Evolutionary conservation across 2,888 invertebrate genomes (phyloP), one percentile per base, ranked within the genome.

Genomic region (Boloria selene): DNA sequence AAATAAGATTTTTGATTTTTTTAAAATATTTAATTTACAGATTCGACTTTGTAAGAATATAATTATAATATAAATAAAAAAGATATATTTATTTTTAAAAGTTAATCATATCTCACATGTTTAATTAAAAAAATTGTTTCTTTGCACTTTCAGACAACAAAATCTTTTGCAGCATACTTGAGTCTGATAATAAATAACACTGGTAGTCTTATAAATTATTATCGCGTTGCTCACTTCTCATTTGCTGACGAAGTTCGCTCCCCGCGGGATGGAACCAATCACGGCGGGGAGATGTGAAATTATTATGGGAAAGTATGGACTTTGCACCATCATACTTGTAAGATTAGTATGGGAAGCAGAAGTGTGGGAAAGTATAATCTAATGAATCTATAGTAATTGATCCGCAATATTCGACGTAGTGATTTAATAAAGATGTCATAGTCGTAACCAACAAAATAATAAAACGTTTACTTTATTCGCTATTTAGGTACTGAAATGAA

Each of bases 181-280:
- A 80, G 82, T 81, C 77, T 72, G 75, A 84, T 85, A 86, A 90
- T 91, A 90, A 90, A 91, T 91, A 89, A 88, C 83, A 78, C 82
- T 73, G 80, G 79, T 81, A 83, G 85, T 86, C 88, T 90, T 88
- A 90, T 91, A 90, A 90, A 90, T 90, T 90, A 90, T 90, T 82
- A 88, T 83, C 84, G 87, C 85, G 88, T 86, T 86, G 84, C 90
- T 87, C 87, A 84, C 89, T 88, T 84, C 89, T 92, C 92, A 92
- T 92, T 92, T 91, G 92, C 90, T 91, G 91, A 90, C 90, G 92
- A 92, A 92, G 90, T 92, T 90, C 77, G 74, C 75, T 74, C 85
- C 90, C 88, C 85, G 42, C 17, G 91, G 87, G 92, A 64, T 75
- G 64, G 81, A 87, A 84, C 92, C 92, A 92, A 92, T 92, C 92